These are phyloP conservation scores for Ennomos quercinarius DNA, from an alignment of 2,888 invertebrate species.

Conservation along the genomic window DNA sequence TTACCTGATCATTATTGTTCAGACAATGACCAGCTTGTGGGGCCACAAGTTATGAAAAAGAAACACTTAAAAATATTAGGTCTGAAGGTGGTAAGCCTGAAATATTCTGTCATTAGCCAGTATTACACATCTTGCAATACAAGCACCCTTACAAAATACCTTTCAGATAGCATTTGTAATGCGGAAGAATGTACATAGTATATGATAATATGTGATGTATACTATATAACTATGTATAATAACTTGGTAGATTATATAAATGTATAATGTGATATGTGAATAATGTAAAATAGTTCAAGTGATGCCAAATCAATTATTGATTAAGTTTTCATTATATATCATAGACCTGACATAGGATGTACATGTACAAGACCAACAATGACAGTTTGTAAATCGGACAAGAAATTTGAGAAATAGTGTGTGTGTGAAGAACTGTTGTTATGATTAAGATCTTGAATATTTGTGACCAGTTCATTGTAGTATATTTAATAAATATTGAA, in stretches of 20 bases:
- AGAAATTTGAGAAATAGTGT: too few relatives aligned
- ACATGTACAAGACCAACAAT: too few relatives aligned
- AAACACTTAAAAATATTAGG: conserved; percentile 87
- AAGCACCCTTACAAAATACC: conserved; percentile 78
- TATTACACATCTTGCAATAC: conserved; percentile 76
- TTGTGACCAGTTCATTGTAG: too few relatives aligned
- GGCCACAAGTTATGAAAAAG: conserved; percentile 87
- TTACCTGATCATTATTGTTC: conserved; percentile 88
- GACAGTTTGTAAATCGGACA: too few relatives aligned
- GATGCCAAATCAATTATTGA: conserved; percentile 17
- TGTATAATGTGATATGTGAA: conserved; percentile 16
- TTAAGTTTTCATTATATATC: not conserved
- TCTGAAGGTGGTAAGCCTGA: conserved; percentile 86
- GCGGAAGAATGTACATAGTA: conserved; percentile 54
- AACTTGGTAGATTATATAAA: not conserved
- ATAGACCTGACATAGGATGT: too few relatives aligned
- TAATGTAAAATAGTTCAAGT: conserved; percentile 1
- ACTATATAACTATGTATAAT: not conserved
- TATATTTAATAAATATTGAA: too few relatives aligned
- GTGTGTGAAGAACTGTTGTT: too few relatives aligned
- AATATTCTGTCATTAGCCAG: conserved; percentile 80
- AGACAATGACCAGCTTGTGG: conserved; percentile 83
- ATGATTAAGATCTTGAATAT: too few relatives aligned
- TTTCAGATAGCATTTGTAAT: conserved; percentile 72
- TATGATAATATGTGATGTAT: conserved; percentile 23